These are phyloP conservation scores for Cardiocondyla obscurior DNA, from an alignment of 1,140 invertebrate genomes.

Conservation along the genomic window DNA sequence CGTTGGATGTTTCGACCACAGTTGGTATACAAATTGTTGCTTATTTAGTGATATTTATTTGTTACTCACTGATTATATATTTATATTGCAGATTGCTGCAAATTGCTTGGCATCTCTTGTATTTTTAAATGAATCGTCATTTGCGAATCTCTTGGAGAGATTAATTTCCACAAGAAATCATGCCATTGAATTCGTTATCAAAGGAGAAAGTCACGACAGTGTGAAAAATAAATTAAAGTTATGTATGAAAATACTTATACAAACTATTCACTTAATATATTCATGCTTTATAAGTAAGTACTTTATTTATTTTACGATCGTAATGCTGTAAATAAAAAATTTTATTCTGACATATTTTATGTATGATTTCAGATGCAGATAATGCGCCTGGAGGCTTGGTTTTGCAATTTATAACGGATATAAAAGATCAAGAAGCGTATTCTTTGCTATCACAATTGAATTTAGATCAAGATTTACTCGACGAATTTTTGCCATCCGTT, in stretches of 20 bases:
- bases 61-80: constrained; percentile 41
- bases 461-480: constrained; percentile 82
- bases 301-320: neutral
- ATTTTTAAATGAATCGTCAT: constrained; percentile 84
- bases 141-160: constrained; percentile 82
- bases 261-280: constrained; percentile 84
- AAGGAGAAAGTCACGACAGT: constrained; percentile 82
- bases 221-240: constrained; percentile 83
- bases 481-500: constrained; percentile 82
- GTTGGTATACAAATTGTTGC: constrained; percentile 74
- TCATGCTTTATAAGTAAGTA: constrained; percentile 88
- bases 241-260: constrained; percentile 84
- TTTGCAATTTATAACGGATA: constrained; percentile 83
- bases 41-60: constrained; percentile 8
- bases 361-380: constrained; percentile 76
- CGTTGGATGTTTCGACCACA: constrained; percentile 85
- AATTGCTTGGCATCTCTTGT: constrained; percentile 87
- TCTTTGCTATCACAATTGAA: constrained; percentile 83
- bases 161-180: constrained; percentile 83
- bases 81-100: constrained; percentile 85
- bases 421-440: constrained; percentile 84
- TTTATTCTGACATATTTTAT: constrained; percentile 17
- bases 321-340: neutral
- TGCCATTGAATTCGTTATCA: constrained; percentile 83
- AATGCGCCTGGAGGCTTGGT: constrained; percentile 83